Base-by-base conservation (phyloP, 2,888 invertebrate genomes). In the Latheticus oryzae region DNA sequence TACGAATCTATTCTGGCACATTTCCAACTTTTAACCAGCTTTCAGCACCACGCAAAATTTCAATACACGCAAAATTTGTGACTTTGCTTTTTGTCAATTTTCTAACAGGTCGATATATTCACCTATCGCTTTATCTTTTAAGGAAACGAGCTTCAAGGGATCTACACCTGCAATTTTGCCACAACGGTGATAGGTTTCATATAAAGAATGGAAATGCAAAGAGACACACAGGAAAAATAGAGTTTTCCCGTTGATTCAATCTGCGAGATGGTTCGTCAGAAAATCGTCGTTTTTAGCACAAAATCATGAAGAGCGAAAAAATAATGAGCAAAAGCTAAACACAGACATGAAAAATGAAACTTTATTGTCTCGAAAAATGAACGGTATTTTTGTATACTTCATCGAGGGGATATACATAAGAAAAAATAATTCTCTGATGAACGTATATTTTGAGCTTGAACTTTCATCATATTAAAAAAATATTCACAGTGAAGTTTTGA, bases 221-320 rank as follows among this genome's bases (percentile, higher is more conserved):
- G 9, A 45, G 17, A 32, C 45, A 28, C 45, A 45, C 32, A 30
- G 42, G 8, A 42, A 42, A 15, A 43, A 30, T 30, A 19, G 30
- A 45, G 32, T 45, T 45, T 45, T 45, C 12, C 30, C 28, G n/a
- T 45, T 45, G 45, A 45, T 45, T 45, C 45, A 45, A 45, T 45
- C 45, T 45, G n/a, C 30, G 21, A 7, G 32, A 45, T 30, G 45
- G 32, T 21, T 38, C 21, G 21, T 23, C 5, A 12, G 1, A 8
- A 21, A 38, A 38, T 38, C 38, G 11, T 9, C 12, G 23, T 28
- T 28, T 43, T 43, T 17, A 43, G 17, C 26, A 40, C 26, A 13
- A 24, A 24, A 40, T 40, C 40, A 40, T 15, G 12, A 26, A 13
- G n/a, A n/a, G n/a, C n/a, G n/a, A n/a, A n/a, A n/a, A n/a, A n/a